Percentiles rank a stretch among this genome's conserved stretches.
phyloP scores from a whole-genome alignment of 2,888 invertebrate species.

The Nephrotoma guestfalica region DNA sequence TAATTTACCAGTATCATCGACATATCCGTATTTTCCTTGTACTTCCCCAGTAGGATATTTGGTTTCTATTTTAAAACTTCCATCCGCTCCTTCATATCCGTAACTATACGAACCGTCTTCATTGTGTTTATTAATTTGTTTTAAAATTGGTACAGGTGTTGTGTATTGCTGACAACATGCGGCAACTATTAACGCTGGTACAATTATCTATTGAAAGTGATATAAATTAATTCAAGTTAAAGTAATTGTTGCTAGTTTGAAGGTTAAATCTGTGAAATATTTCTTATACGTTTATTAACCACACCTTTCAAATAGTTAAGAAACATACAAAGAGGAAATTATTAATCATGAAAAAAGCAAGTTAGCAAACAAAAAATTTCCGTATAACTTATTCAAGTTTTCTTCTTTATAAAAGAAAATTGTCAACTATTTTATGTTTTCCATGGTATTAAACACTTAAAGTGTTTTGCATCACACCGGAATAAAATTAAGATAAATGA shows the following conservation, averaged over 20 bases:
- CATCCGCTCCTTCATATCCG: conserved; percentile 77
- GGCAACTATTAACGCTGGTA: neutral
- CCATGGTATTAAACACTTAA: neutral
- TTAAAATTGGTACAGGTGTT: conserved; percentile 65
- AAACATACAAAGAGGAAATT: neutral
- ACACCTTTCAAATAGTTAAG: neutral
- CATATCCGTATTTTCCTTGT: conserved; percentile 79
- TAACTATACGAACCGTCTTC: conserved; percentile 81
- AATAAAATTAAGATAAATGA: neutral
- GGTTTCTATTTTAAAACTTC: conserved; percentile 76
- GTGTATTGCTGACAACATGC: conserved; percentile 32
- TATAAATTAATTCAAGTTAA: neutral
- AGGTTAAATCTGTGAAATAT: neutral
- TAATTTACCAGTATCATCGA: conserved; percentile 58
- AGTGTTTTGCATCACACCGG: neutral
- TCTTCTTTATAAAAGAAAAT: neutral
- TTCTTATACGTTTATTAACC: neutral
- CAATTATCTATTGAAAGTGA: neutral
- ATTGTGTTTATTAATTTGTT: conserved; percentile 73
- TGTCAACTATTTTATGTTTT: neutral
- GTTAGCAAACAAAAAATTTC: neutral
- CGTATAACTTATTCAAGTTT: neutral
- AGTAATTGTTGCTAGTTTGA: neutral
- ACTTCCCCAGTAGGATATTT: conserved; percentile 73
- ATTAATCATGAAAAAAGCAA: neutral